Base-by-base conservation (phyloP, 1,140 invertebrate genomes). In the Diplogasteroides magnus region DNA sequence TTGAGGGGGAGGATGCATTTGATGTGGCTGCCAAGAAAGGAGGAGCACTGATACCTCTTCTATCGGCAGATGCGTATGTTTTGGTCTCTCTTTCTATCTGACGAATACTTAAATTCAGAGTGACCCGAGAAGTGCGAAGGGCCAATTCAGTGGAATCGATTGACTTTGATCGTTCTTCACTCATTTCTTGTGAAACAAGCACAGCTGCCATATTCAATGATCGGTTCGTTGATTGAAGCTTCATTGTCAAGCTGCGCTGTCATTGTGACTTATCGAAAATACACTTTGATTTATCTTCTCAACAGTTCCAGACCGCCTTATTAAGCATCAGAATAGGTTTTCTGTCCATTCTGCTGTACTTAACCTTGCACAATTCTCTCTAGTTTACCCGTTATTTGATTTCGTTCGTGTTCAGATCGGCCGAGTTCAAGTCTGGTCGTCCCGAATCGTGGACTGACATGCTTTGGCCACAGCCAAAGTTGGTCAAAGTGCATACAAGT, bases 401-500 rank as follows among this genome's bases (percentile, higher is more conserved):
- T 48, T 48, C 19, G 23, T 66, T 11, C 11, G 48, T 19, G 6
- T 25, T 15, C 19, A 19, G 55, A 11, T 59, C 55, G 19, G 26
- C n/a, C 2, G 26, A 66, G n/a, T 67, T 2, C n/a, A 2, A 14
- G 27, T 28, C 37, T 64, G 37, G 37, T 19, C 37, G 37, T 6
- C 37, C 37, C 37, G 37, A 48, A 19, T 71, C 26, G 3, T 77
- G 75, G 75, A 77, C 75, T 6, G 75, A 77, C 65, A 32, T 77
- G 14, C 65, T 77, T 1, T 77, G 75, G 75, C 75, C 75, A 19
- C 74, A 72, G 27, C 70, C 70, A 26, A 70, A 64, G 31, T 48
- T 70, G 6, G 61, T 70, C 13, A 29, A 28, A 14, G 37, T 70
- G 37, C 27, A 31, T n/a, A 25, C 32, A 13, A 27, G 32, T 31